Conservation (phyloP, 2,797 vertebrate species). For the Acomys russatus region DNA sequence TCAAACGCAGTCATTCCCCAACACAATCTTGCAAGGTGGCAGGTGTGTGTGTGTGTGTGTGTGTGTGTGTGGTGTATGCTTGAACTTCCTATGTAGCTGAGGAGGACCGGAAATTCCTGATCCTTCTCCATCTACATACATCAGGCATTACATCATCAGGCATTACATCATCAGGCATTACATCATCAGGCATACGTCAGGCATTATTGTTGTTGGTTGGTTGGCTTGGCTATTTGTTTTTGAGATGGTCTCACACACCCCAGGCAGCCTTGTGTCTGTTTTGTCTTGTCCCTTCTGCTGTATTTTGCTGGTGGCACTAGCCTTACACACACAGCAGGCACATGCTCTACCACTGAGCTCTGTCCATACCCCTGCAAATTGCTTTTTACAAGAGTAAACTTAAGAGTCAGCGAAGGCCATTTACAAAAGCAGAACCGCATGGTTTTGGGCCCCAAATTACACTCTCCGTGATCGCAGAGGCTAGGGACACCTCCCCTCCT, state of each 20-base stretch:
- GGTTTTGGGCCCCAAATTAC: background rate
- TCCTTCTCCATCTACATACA: background rate
- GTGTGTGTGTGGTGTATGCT: background rate
- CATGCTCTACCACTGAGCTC: background rate
- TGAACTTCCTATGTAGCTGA: background rate
- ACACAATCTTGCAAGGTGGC: background rate
- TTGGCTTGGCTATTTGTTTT: background rate
- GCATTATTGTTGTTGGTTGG: background rate
- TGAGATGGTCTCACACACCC: background rate
- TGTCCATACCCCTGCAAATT: background rate
- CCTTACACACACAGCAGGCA: background rate
- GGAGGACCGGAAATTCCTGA: background rate
- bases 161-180: too few species aligned
- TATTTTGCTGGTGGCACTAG: background rate
- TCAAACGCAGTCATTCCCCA: background rate
- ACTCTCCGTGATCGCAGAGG: background rate
- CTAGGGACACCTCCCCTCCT: background rate
- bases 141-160: too few species aligned
- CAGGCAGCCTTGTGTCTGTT: background rate
- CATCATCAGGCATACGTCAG: too few species aligned
- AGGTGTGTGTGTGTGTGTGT: background rate
- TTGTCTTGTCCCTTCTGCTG: background rate
- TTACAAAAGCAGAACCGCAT: background rate
- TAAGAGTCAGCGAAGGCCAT: background rate
- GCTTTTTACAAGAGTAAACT: fast-evolving